Percentiles rank a stretch among this genome's conserved stretches.
Conservation (phyloP, 2,797 vertebrate genomes). For the Etheostoma nigrum region DNA sequence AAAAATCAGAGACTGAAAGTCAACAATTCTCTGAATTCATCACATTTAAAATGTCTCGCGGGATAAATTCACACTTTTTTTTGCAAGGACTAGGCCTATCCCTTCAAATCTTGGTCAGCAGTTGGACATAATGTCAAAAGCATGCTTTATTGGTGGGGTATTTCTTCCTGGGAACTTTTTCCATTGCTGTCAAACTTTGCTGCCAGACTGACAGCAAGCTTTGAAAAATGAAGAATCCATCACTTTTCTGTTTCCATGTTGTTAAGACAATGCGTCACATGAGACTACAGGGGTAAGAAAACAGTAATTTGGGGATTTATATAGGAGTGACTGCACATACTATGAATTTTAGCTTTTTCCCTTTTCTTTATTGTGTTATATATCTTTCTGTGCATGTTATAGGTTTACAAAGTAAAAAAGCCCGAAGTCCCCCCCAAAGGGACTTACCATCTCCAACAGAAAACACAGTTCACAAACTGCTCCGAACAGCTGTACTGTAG, state of each 20-base stretch:
- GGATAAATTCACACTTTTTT: not conserved
- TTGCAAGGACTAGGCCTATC: conserved; percentile 5
- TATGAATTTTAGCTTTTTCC: not conserved
- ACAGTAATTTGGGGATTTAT: conserved; percentile 16
- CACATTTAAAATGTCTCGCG: not conserved
- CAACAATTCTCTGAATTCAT: not conserved
- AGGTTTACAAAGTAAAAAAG: no score
- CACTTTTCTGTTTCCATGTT: conserved; percentile 51
- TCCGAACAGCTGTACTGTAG: no score
- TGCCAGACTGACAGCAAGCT: conserved; percentile 51
- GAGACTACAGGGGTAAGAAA: conserved; percentile 32
- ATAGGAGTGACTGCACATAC: conserved; percentile 21
- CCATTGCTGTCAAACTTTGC: conserved; percentile 49
- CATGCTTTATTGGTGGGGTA: conserved; percentile 37
- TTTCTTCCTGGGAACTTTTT: conserved; percentile 54
- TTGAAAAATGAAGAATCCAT: conserved; percentile 53
- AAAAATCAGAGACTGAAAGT: not conserved
- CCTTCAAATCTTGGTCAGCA: conserved; percentile 30
- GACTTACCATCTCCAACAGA: no score
- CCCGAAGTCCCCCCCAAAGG: no score
- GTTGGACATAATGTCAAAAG: conserved; percentile 43
- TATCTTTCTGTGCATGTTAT: no score
- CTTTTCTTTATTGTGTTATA: no score
- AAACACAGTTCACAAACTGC: no score
- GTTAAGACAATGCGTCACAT: conserved; percentile 50